phyloP scores from a whole-genome alignment of 2,888 invertebrate species.

The Athalia circularis region DNA sequence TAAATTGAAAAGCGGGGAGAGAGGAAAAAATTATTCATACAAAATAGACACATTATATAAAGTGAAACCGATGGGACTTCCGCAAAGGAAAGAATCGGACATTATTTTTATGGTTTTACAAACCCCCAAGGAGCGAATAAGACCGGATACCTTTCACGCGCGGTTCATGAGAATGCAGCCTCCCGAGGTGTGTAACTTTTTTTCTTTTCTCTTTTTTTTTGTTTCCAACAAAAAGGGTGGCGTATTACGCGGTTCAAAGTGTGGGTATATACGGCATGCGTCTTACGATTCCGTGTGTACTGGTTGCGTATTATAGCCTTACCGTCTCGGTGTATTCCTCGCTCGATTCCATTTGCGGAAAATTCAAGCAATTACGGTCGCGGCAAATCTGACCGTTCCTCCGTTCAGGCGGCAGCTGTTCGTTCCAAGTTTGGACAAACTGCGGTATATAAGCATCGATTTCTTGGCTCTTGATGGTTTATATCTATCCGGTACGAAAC shows the following conservation, averaged over 20 bases:
- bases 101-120: background rate
- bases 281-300: background rate
- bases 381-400: slow-evolving; percentile 67
- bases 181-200: background rate
- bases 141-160: background rate
- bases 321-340: background rate
- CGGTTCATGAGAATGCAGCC: background rate
- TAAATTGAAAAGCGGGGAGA: background rate
- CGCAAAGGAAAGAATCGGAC: background rate
- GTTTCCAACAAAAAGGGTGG: background rate
- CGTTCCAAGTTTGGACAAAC: slow-evolving; percentile 66
- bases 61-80: background rate
- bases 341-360: slow-evolving; percentile 65
- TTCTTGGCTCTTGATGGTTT: background rate
- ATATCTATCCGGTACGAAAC: background rate
- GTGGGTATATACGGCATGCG: background rate
- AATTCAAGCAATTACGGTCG: slow-evolving; percentile 70
- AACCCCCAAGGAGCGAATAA: background rate
- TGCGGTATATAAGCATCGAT: slow-evolving; percentile 1
- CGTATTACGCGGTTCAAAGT: background rate
- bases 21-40: background rate
- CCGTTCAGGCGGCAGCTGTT: slow-evolving; percentile 64
- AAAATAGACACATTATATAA: background rate
- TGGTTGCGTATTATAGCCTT: background rate
- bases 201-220: background rate